phyloP scores from a whole-genome alignment of 2,797 vertebrate genomes.

The Jordanella pulchra region DNA sequence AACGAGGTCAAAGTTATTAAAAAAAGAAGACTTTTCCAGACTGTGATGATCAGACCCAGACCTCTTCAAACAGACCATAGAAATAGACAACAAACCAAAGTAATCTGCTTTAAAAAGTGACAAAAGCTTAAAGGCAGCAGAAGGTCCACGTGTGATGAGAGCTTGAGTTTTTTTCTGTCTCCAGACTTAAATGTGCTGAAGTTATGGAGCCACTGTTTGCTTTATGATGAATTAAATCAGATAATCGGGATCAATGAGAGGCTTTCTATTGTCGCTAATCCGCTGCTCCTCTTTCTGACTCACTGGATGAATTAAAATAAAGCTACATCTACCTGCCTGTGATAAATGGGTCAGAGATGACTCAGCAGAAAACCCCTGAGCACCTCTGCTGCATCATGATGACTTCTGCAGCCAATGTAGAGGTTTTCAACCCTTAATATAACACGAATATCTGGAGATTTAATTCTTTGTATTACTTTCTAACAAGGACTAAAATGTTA shows the following conservation, averaged over 20 bases:
- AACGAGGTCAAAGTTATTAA: too few species aligned
- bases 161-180: not conserved
- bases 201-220: not conserved
- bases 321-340: not conserved
- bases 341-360: not conserved
- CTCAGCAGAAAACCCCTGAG: not conserved
- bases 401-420: not conserved
- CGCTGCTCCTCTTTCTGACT: not conserved
- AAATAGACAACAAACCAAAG: not conserved
- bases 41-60: too few species aligned
- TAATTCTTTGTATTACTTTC: too few species aligned
- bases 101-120: not conserved
- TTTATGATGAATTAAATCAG: not conserved
- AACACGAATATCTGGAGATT: too few species aligned
- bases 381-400: not conserved
- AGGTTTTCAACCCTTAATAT: not conserved
- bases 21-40: too few species aligned
- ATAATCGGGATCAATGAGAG: slow-evolving; percentile 2
- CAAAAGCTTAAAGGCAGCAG: not conserved
- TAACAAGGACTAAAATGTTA: too few species aligned
- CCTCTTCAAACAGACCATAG: too few species aligned
- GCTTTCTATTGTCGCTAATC: not conserved
- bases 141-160: not conserved
- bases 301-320: not conserved
- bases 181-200: not conserved